phyloP scores from a whole-genome alignment of 1,140 invertebrate species.

The Leptoteleia sp. region DNA sequence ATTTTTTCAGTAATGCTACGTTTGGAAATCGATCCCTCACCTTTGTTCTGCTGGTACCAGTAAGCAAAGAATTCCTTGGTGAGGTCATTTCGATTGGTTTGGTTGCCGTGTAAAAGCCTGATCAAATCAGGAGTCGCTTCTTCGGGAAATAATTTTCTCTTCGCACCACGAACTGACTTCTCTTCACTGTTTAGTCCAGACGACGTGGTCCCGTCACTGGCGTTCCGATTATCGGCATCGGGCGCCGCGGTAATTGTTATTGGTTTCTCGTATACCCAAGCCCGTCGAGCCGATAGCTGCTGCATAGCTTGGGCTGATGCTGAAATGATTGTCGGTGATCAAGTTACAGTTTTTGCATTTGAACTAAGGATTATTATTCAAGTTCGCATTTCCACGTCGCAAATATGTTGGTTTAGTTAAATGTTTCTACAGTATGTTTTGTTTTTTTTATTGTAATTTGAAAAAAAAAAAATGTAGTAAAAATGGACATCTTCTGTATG shows the following conservation, averaged over 20 bases:
- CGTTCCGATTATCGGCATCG: constrained; percentile 66
- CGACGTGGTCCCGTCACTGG: constrained; percentile 46
- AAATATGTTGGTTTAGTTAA: too few relatives aligned
- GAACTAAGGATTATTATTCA: too few relatives aligned
- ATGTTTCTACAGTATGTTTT: too few relatives aligned
- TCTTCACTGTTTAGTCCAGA: constrained; percentile 69
- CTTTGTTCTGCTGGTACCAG: constrained; percentile 75
- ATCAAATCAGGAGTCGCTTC: constrained; percentile 86
- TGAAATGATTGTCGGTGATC: constrained; percentile 63
- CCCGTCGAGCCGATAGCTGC: constrained; percentile 76
- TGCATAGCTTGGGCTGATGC: constrained; percentile 72
- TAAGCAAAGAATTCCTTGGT: constrained; percentile 85
- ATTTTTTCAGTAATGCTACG: too few relatives aligned
- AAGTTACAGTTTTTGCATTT: constrained; percentile 5
- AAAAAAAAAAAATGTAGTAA: too few relatives aligned
- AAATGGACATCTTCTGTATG: too few relatives aligned
- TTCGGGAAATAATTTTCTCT: constrained; percentile 77
- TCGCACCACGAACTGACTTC: constrained; percentile 64
- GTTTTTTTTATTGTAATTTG: too few relatives aligned
- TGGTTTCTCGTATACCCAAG: constrained; percentile 76
- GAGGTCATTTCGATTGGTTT: constrained; percentile 82
- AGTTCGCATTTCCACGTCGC: too few relatives aligned
- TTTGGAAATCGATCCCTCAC: constrained; percentile 75
- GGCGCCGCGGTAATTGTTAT: constrained; percentile 68
- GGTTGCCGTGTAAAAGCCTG: constrained; percentile 86